phyloP scores from a whole-genome alignment of 2,113 vertebrate species.

The Phainopepla nitens region DNA sequence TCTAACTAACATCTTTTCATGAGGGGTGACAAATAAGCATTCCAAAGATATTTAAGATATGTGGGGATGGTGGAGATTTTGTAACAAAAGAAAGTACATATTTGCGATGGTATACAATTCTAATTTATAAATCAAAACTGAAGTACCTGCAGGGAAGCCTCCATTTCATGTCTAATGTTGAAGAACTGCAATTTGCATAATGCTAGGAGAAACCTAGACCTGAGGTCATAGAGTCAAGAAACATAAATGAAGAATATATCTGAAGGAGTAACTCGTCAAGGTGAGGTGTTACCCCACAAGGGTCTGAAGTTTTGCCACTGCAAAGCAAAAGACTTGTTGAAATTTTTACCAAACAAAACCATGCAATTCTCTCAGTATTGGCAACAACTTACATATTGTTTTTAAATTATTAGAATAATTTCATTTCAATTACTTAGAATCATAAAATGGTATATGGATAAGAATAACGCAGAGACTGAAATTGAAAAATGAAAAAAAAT shows the following conservation, averaged over 20 bases:
- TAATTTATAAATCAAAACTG: background rate
- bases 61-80: background rate
- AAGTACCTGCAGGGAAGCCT: background rate
- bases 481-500: background rate
- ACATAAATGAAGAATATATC: constrained; percentile 2
- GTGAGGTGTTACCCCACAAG: background rate
- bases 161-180: background rate
- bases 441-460: background rate
- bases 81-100: background rate
- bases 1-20: background rate
- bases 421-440: background rate
- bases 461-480: background rate
- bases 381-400: background rate
- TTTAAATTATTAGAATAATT: background rate
- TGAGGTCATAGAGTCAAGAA: constrained; percentile 23
- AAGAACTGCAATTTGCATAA: constrained; percentile 40
- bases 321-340: background rate
- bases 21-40: background rate
- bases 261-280: background rate
- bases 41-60: background rate
- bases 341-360: background rate
- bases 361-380: background rate
- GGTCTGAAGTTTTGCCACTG: background rate
- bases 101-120: background rate
- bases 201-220: constrained; percentile 37